Conservation (phyloP, 1,140 invertebrate genomes). For the Linepithema humile region DNA sequence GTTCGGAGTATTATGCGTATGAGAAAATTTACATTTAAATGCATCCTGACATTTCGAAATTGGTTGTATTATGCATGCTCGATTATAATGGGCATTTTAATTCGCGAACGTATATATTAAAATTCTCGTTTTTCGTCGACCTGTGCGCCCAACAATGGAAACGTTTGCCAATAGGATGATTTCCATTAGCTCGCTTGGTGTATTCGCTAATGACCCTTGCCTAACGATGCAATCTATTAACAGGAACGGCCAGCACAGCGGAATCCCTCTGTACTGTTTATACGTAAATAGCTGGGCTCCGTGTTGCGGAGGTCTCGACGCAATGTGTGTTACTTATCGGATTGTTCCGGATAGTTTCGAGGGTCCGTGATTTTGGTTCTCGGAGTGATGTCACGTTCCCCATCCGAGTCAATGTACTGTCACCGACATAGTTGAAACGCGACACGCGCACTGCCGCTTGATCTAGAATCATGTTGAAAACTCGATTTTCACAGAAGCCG, state of each 20-base stretch:
- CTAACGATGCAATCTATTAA: constrained; percentile 37
- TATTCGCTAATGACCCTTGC: constrained; percentile 30
- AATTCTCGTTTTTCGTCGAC: neutral
- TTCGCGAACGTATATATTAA: neutral
- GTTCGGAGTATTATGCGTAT: neutral
- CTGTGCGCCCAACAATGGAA: neutral
- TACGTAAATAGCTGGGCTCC: constrained; percentile 12
- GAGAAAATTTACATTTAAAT: constrained; percentile 42
- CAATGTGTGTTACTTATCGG: constrained; percentile 38
- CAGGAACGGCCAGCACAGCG: neutral
- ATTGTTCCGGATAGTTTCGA: constrained; percentile 49
- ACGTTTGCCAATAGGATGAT: neutral
- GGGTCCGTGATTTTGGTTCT: constrained; percentile 28
- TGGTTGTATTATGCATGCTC: constrained; percentile 1
- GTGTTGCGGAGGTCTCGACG: neutral
- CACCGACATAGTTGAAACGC: constrained; percentile 45
- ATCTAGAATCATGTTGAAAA: constrained; percentile 20
- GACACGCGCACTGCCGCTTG: constrained; percentile 8
- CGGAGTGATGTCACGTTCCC: constrained; percentile 28
- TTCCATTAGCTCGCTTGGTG: constrained; percentile 31
- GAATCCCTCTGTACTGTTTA: constrained; percentile 13
- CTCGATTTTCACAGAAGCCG: constrained; percentile 35
- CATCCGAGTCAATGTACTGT: constrained; percentile 40
- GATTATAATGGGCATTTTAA: constrained; percentile 13
- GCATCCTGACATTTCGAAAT: constrained; percentile 34